phyloP scores from a whole-genome alignment of 1,140 invertebrate species.

The Drosophila saltans region DNA sequence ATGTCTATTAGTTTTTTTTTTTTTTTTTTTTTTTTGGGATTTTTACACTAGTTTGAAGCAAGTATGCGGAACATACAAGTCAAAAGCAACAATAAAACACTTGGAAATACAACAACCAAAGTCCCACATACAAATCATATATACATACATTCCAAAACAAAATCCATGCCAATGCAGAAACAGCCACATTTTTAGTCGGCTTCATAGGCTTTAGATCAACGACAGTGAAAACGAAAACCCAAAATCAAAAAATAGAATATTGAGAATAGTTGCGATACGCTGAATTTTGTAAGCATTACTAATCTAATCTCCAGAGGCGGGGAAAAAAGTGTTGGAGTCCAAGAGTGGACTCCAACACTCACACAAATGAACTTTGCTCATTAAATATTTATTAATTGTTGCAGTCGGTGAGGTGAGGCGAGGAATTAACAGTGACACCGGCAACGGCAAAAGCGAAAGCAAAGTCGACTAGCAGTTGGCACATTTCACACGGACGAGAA shows the following conservation, averaged over 20 bases:
- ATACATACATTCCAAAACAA: constrained; percentile 51
- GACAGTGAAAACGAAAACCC: constrained; percentile 21
- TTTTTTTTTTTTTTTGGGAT: constrained; percentile 11
- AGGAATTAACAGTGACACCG: not conserved
- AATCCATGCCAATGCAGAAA: constrained; percentile 39
- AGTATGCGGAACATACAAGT: constrained; percentile 8
- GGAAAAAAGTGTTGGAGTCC: constrained; percentile 15
- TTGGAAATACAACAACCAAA: constrained; percentile 19
- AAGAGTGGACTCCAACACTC: constrained; percentile 36
- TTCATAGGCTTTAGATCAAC: constrained; percentile 11
- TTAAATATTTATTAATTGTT: constrained; percentile 66
- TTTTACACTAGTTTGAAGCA: not conserved
- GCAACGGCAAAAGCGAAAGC: constrained; percentile 6
- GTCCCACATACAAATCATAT: constrained; percentile 27
- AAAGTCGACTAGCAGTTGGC: constrained; percentile 46
- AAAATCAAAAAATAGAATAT: not conserved
- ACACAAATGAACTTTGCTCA: constrained; percentile 72
- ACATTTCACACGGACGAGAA: constrained; percentile 49
- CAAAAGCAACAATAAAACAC: constrained; percentile 31
- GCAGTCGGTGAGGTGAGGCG: constrained; percentile 20
- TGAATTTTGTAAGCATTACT: constrained; percentile 24
- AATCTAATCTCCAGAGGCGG: constrained; percentile 43
- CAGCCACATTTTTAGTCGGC: not conserved
- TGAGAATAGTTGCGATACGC: constrained; percentile 9
- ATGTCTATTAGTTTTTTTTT: not conserved